phyloP scores from a whole-genome alignment of 1,140 invertebrate species.

The Neodiprion pinetum region DNA sequence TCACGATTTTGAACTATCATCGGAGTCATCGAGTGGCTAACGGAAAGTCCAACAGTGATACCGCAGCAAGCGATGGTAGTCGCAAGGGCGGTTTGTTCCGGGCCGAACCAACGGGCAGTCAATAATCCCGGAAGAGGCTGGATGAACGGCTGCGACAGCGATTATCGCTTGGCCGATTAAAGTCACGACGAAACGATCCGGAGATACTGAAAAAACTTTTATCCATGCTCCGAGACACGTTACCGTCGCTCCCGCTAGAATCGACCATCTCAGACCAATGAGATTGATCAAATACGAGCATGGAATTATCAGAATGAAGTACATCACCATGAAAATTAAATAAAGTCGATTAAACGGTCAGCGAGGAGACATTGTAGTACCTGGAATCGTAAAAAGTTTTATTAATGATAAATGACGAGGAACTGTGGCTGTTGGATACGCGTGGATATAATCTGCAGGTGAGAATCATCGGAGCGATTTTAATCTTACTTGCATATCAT shows the following conservation, averaged over 20 bases:
- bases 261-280: constrained; percentile 49
- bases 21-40: constrained; percentile 42
- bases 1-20: constrained; percentile 58
- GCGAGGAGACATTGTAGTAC: constrained; percentile 55
- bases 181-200: constrained; percentile 66
- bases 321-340: constrained; percentile 74
- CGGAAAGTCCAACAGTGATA: constrained; percentile 66
- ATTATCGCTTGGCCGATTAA: constrained; percentile 42
- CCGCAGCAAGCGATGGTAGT: constrained; percentile 50
- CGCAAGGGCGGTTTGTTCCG: no score
- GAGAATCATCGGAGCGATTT: constrained; percentile 55
- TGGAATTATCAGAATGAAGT: constrained; percentile 72
- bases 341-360: constrained; percentile 68
- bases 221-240: constrained; percentile 71
- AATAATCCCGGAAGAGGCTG: no score
- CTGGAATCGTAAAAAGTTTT: constrained; percentile 11
- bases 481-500: constrained; percentile 38
- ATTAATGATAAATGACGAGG: no score
- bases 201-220: constrained; percentile 66
- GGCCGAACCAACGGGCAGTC: no score
- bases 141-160: no score
- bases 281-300: constrained; percentile 68
- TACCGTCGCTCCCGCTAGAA: constrained; percentile 37
- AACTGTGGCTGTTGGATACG: no score
- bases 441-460: neutral